Conservation (phyloP, 2,113 vertebrate species). For the Erpornis zantholeuca region DNA sequence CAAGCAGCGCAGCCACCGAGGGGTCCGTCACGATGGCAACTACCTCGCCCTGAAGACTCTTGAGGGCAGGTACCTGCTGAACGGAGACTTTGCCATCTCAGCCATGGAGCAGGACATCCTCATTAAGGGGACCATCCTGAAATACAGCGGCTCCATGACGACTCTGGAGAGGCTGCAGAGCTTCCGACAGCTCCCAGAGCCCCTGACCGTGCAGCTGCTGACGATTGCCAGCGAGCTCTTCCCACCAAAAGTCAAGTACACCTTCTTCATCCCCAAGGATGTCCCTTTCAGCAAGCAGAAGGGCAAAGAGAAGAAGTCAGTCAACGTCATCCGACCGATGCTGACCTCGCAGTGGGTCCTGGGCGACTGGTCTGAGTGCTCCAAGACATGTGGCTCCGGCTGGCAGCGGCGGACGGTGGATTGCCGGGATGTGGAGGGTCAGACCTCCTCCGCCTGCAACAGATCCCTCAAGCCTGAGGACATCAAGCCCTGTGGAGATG, state of each 20-base stretch:
- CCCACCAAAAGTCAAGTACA: constrained; percentile 88
- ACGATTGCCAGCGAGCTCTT: constrained; percentile 79
- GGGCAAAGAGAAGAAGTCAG: constrained; percentile 72
- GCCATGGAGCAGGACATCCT: constrained; percentile 92
- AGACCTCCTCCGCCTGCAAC: constrained; percentile 79
- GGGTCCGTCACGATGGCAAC: constrained; percentile 87
- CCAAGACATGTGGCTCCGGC: constrained; percentile 87
- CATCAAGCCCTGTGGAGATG: constrained; percentile 83
- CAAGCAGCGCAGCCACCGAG: constrained; percentile 90
- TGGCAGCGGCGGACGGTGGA: constrained; percentile 91
- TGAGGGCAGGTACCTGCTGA: constrained; percentile 87
- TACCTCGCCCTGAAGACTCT: constrained; percentile 88
- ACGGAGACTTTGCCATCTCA: constrained; percentile 90
- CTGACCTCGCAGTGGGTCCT: constrained; percentile 83
- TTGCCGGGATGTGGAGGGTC: constrained; percentile 79
- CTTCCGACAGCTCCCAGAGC: constrained; percentile 84
- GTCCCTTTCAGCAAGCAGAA: constrained; percentile 79
- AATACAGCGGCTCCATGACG: constrained; percentile 93
- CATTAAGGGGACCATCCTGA: constrained; percentile 85
- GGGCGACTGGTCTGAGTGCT: constrained; percentile 92
- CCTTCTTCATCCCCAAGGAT: constrained; percentile 89
- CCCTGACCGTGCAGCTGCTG: constrained; percentile 87
- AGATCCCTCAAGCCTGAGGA: constrained; percentile 82
- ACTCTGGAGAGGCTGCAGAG: constrained; percentile 93
- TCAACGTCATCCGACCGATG: constrained; percentile 81